Conservation (phyloP, 2,888 invertebrate species). For the Amblyteles armatorius region DNA sequence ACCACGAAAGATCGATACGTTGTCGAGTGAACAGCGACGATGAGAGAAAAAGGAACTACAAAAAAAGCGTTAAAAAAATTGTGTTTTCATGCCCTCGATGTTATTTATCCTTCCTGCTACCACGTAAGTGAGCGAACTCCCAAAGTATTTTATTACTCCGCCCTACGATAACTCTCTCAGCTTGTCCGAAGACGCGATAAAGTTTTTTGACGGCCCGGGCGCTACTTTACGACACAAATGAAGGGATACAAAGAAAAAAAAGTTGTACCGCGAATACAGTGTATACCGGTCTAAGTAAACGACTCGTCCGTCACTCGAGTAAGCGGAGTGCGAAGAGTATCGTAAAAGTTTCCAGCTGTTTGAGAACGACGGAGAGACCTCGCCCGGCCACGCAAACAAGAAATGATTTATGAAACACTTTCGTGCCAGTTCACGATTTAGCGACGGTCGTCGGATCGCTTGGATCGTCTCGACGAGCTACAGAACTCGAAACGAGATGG, state of each 20-base stretch:
- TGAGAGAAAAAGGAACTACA: not conserved
- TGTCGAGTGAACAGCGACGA: not conserved
- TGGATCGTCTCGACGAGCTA: not conserved
- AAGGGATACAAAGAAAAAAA: not conserved
- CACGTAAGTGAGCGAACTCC: constrained; percentile 2
- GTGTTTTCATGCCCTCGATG: not conserved
- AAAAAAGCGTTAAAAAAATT: not conserved
- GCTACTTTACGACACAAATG: constrained; percentile 34
- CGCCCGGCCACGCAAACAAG: constrained; percentile 30
- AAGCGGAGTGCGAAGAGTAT: constrained; percentile 29
- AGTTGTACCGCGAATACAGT: constrained; percentile 24
- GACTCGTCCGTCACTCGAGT: constrained; percentile 17
- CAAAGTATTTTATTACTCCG: constrained; percentile 41
- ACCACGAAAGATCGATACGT: not conserved
- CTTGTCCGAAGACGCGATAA: not conserved
- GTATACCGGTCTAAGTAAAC: not conserved
- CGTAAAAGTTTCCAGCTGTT: constrained; percentile 28
- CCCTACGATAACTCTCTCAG: constrained; percentile 27
- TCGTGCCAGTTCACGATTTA: constrained; percentile 9
- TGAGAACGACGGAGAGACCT: constrained; percentile 30
- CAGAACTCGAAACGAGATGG: not conserved
- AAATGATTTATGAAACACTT: constrained; percentile 50
- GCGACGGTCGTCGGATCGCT: not conserved
- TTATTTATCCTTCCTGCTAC: constrained; percentile 8
- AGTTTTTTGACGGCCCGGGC: constrained; percentile 19